Conservation (phyloP, 2,888 invertebrate species). For the Myopa tessellatipennis region DNA sequence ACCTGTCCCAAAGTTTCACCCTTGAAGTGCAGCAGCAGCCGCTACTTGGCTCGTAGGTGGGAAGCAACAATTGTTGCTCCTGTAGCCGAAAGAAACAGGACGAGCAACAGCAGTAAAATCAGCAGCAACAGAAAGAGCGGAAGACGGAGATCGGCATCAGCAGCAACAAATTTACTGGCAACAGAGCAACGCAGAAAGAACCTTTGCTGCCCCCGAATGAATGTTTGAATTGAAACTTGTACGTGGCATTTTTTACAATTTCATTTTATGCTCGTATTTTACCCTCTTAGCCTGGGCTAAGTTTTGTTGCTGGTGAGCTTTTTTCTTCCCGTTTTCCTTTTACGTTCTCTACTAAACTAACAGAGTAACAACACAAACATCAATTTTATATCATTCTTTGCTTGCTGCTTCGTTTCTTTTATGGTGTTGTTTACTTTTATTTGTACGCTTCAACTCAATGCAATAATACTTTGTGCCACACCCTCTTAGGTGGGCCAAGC, state of each 20-base stretch:
- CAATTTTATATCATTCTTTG: constrained; percentile 28
- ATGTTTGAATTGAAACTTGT: constrained; percentile 19
- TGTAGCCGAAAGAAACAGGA: neutral
- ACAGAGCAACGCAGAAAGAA: neutral
- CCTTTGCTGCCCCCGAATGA: constrained; percentile 9
- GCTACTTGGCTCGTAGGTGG: neutral
- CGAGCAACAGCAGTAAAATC: neutral
- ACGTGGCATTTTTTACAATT: neutral
- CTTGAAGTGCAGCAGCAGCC: neutral
- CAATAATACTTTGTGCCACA: constrained; percentile 7
- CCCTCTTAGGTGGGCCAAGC: neutral
- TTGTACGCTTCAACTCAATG: neutral
- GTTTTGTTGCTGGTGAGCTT: neutral
- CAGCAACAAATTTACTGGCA: constrained; percentile 14
- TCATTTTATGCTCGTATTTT: neutral
- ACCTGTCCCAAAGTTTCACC: neutral
- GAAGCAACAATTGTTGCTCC: neutral
- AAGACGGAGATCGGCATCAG: neutral
- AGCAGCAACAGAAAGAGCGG: neutral
- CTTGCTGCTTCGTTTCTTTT: constrained; percentile 6
- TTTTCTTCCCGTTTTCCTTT: neutral
- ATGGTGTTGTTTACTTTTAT: neutral
- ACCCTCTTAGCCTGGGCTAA: neutral
- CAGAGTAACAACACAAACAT: constrained; percentile 19
- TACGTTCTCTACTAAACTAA: neutral